These are phyloP conservation scores for Benthosema pterotum DNA, from an alignment of 2,797 vertebrate genomes.

Conservation along the genomic window DNA sequence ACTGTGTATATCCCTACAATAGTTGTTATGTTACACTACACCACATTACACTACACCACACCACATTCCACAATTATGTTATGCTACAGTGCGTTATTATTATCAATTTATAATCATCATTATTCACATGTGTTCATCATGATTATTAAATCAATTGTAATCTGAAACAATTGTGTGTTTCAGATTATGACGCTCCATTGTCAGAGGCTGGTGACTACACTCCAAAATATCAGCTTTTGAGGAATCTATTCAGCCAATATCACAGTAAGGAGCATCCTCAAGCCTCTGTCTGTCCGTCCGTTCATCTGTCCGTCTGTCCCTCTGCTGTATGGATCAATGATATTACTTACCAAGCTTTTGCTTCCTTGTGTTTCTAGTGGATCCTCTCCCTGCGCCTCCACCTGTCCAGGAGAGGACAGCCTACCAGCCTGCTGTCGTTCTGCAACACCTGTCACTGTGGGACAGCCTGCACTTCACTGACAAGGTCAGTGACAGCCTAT, in stretches of 20 bases:
- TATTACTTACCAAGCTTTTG: background rate
- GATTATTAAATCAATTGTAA: too few species aligned
- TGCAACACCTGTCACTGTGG: conserved; percentile 76
- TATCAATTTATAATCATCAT: background rate
- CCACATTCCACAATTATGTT: too few species aligned
- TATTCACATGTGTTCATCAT: too few species aligned
- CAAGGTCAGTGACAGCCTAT: conserved; percentile 50
- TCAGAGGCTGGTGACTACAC: conserved; percentile 93
- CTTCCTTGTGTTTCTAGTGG: conserved; percentile 50
- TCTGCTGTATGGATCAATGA: background rate
- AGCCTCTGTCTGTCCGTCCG: background rate
- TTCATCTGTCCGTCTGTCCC: background rate
- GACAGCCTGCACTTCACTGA: conserved; percentile 70
- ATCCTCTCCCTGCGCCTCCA: conserved; percentile 66
- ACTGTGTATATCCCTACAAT: background rate
- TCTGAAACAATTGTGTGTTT: conserved; percentile 31
- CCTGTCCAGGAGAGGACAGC: conserved; percentile 42
- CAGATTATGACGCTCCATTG: conserved; percentile 93
- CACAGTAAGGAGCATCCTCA: conserved; percentile 75
- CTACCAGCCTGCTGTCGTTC: conserved; percentile 60
- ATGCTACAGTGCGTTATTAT: background rate
- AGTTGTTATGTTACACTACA: too few species aligned
- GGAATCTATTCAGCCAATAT: conserved; percentile 82
- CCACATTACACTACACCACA: too few species aligned
- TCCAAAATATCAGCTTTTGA: conserved; percentile 86